phyloP scores from a whole-genome alignment of 2,113 vertebrate genomes.

The Hypomesus transpacificus region DNA sequence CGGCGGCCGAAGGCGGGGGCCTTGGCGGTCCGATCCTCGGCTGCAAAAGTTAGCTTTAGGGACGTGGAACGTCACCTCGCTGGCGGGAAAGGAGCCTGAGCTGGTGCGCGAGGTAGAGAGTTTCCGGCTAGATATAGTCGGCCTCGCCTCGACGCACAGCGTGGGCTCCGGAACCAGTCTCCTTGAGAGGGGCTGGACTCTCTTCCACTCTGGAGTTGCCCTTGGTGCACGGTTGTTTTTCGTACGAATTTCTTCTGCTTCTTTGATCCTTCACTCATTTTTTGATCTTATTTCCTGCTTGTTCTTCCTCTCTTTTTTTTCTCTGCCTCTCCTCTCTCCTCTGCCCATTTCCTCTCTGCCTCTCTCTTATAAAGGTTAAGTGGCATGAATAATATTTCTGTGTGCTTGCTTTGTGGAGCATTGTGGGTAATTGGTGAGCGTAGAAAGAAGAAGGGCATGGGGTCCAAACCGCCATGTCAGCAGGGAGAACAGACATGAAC shows the following conservation, averaged over 20 bases:
- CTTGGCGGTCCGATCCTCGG: no score
- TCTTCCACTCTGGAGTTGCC: no score
- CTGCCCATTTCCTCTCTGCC: not conserved
- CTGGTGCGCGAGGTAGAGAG: no score
- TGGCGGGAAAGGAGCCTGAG: no score
- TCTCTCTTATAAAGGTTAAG: conserved; percentile 19
- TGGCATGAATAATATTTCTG: conserved; percentile 14
- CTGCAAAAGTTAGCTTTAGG: no score
- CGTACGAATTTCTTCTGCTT: not conserved
- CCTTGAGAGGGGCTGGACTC: no score
- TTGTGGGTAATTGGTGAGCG: conserved; percentile 28
- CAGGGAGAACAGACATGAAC: not conserved
- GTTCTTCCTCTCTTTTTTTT: not conserved
- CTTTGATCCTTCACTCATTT: not conserved
- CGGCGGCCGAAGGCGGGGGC: no score
- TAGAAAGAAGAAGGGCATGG: conserved; percentile 4
- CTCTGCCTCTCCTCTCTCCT: not conserved
- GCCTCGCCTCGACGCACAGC: no score
- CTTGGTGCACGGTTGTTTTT: not conserved
- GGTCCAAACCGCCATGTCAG: conserved; percentile 15
- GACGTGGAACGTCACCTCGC: no score
- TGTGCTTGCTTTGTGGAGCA: not conserved
- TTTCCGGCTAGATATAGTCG: no score
- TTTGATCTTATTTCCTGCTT: not conserved
- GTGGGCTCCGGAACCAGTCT: no score